Conservation (phyloP, 2,888 invertebrate genomes). For the Meteorus colon region DNA sequence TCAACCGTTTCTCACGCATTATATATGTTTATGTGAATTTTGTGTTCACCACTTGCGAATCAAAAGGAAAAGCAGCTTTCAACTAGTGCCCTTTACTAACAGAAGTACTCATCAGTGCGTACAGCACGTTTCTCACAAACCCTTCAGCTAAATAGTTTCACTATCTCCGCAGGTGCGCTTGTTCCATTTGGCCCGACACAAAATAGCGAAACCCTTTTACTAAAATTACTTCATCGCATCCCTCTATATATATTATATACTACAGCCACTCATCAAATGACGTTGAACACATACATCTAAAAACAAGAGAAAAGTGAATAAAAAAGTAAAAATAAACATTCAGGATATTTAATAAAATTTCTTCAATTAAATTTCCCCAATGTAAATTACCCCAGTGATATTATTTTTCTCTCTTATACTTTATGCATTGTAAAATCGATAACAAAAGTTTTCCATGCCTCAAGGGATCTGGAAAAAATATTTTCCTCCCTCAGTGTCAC, state of each 20-base stretch:
- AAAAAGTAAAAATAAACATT: neutral
- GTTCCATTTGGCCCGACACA: constrained; percentile 43
- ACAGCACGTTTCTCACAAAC: constrained; percentile 34
- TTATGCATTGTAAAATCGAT: constrained; percentile 25
- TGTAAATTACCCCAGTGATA: neutral
- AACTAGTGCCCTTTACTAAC: constrained; percentile 54
- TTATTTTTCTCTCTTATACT: neutral
- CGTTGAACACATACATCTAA: neutral
- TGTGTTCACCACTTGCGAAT: constrained; percentile 58
- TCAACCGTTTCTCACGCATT: neutral
- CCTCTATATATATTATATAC: neutral
- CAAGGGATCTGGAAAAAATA: constrained; percentile 17
- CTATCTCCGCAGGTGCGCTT: constrained; percentile 60
- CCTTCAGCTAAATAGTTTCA: constrained; percentile 54
- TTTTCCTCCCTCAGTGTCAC: constrained; percentile 38
- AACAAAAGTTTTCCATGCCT: constrained; percentile 31
- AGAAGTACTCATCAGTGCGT: constrained; percentile 7
- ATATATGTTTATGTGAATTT: constrained; percentile 2
- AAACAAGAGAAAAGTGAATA: neutral
- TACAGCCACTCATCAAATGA: constrained; percentile 12
- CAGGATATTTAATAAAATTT: constrained; percentile 1
- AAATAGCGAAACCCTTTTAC: constrained; percentile 71
- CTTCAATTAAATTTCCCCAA: constrained; percentile 1
- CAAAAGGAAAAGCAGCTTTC: constrained; percentile 66
- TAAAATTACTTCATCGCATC: constrained; percentile 63